Conservation (phyloP, 2,797 vertebrate species). For the Peromyscus attwateri region DNA sequence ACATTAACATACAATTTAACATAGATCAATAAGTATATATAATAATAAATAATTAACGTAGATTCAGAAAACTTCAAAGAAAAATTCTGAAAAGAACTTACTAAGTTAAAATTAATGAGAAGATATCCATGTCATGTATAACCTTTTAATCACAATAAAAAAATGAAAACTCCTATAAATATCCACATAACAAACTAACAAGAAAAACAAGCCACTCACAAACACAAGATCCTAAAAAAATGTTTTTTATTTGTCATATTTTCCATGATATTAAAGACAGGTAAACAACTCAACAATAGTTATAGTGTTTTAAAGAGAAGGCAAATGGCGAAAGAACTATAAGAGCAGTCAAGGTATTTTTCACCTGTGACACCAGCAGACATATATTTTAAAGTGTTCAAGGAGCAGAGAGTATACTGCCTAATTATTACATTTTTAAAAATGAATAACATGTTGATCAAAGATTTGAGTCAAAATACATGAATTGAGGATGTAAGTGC, state of each 20-base stretch:
- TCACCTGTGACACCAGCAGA: neutral
- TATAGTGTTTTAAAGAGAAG: neutral
- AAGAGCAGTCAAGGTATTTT: neutral
- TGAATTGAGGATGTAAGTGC: neutral
- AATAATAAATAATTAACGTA: neutral
- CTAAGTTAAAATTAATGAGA: neutral
- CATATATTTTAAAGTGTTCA: slow-evolving; percentile 33
- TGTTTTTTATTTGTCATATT: neutral
- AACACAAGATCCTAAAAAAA: neutral
- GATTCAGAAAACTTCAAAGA: neutral
- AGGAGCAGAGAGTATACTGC: neutral
- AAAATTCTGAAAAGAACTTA: neutral
- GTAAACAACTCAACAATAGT: neutral
- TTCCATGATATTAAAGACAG: neutral
- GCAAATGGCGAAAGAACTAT: neutral
- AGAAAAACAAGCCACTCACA: neutral
- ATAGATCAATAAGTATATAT: neutral
- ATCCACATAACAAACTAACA: neutral
- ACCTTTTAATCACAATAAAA: neutral
- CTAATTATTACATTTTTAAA: neutral
- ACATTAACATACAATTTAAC: neutral
- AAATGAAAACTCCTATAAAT: slow-evolving; percentile 24
- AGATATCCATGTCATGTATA: neutral
- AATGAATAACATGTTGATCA: neutral
- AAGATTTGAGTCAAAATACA: slow-evolving; percentile 6